Percentiles rank a stretch among this genome's conserved stretches.
Evolutionary conservation across 2,797 vertebrate genomes (phyloP).

Genomic region (Enoplosus armatus): DNA sequence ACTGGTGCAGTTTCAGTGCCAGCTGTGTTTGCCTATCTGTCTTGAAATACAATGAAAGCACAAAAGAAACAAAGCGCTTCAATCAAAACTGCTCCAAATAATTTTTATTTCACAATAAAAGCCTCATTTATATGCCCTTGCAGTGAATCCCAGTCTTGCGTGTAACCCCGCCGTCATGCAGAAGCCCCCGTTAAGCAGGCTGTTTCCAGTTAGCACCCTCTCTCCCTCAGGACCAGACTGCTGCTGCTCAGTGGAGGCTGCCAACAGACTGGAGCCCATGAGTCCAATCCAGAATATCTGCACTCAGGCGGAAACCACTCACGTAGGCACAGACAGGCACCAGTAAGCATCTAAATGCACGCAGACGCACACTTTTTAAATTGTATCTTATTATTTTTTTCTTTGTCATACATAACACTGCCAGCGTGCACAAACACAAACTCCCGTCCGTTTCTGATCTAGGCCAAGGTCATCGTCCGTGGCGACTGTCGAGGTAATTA

Average conservation of each 20-base stretch:
- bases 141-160: constrained; percentile 15
- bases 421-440: constrained; percentile 28
- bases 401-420: not conserved
- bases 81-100: constrained; percentile 5
- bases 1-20: constrained; percentile 25
- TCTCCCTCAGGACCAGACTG: constrained; percentile 47
- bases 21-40: constrained; percentile 35
- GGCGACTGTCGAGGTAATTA: constrained; percentile 57
- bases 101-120: constrained; percentile 23
- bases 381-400: not conserved
- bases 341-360: constrained; percentile 21
- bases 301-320: constrained; percentile 66
- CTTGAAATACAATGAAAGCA: not conserved
- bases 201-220: constrained; percentile 39
- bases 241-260: constrained; percentile 56
- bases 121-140: not conserved
- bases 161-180: constrained; percentile 38
- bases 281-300: constrained; percentile 60
- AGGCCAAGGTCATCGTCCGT: constrained; percentile 69
- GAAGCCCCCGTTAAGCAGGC: constrained; percentile 28
- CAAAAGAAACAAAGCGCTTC: not conserved
- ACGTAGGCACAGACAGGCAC: constrained; percentile 43
- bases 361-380: constrained; percentile 7
- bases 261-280: constrained; percentile 46
- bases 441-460: constrained; percentile 24